phyloP scores from a whole-genome alignment of 2,888 invertebrate species.

The Cephus pulcher region DNA sequence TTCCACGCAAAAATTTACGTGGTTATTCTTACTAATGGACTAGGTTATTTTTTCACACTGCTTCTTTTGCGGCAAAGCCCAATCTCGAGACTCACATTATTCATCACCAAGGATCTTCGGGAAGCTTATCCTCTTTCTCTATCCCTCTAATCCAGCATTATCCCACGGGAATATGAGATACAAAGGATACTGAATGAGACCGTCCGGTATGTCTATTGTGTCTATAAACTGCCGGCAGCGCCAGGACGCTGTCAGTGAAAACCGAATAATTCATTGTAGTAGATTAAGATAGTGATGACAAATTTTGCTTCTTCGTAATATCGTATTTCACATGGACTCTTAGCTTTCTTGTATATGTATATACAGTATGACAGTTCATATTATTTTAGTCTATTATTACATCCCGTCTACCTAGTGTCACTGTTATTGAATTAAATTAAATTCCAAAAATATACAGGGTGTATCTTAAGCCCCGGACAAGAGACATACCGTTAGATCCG shows the following conservation, averaged over 20 bases:
- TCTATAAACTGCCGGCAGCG: background rate
- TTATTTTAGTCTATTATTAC: background rate
- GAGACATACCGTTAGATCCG: no score
- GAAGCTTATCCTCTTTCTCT: background rate
- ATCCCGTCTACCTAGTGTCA: background rate
- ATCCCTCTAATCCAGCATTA: no score
- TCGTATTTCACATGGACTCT: slow-evolving; percentile 6
- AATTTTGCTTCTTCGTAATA: slow-evolving; percentile 13
- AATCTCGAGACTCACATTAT: background rate
- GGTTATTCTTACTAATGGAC: background rate
- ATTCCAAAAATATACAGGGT: background rate
- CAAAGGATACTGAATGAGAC: background rate
- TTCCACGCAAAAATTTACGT: background rate
- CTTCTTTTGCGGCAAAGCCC: background rate
- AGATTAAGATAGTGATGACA: slow-evolving; percentile 23
- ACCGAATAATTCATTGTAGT: slow-evolving; percentile 6
- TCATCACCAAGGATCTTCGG: background rate
- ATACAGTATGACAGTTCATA: background rate
- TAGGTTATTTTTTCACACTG: background rate
- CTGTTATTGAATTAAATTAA: background rate
- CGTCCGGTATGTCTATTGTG: background rate
- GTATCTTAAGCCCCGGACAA: no score
- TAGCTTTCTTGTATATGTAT: background rate
- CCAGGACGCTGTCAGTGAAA: background rate
- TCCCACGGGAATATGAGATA: no score